A percentile compares a stretch with the other conserved stretches of the same genome.
These are phyloP conservation scores for Dusona sp. DNA, from an alignment of 2,888 invertebrate genomes.

Conservation along the genomic window DNA sequence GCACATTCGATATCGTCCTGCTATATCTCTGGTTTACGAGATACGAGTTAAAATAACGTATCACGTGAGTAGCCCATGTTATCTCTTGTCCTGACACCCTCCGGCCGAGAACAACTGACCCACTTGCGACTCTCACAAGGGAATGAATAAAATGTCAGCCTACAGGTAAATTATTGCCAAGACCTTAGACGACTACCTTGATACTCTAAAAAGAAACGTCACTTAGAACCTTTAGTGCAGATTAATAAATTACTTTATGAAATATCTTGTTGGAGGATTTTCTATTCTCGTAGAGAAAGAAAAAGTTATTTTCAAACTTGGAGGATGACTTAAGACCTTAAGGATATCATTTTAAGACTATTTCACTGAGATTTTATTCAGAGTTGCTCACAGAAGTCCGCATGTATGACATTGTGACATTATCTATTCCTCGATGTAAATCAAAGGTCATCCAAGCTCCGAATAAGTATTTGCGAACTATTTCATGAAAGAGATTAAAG, in stretches of 20 bases:
- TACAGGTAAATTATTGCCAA: not conserved
- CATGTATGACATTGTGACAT: not conserved
- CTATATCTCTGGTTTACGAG: not conserved
- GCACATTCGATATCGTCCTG: constrained; percentile 28
- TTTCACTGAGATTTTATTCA: not conserved
- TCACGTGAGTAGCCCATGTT: not conserved
- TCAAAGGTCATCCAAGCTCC: constrained; percentile 19
- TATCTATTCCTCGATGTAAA: constrained; percentile 12
- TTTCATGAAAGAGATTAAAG: constrained; percentile 16
- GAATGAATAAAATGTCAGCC: not conserved
- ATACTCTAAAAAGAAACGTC: not conserved
- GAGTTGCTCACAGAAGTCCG: not conserved
- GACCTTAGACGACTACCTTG: not conserved
- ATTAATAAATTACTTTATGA: not conserved
- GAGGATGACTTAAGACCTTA: not conserved
- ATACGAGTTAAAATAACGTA: not conserved
- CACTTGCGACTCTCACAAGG: constrained; percentile 9
- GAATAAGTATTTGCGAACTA: constrained; percentile 16
- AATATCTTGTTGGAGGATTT: not conserved
- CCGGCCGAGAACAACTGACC: constrained; percentile 7
- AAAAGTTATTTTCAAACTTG: not conserved
- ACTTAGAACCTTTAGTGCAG: not conserved
- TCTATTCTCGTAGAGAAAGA: not conserved
- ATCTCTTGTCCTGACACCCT: not conserved
- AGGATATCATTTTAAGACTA: not conserved